Base-by-base conservation (phyloP, 2,113 vertebrate genomes). In the Gavia stellata region DNA sequence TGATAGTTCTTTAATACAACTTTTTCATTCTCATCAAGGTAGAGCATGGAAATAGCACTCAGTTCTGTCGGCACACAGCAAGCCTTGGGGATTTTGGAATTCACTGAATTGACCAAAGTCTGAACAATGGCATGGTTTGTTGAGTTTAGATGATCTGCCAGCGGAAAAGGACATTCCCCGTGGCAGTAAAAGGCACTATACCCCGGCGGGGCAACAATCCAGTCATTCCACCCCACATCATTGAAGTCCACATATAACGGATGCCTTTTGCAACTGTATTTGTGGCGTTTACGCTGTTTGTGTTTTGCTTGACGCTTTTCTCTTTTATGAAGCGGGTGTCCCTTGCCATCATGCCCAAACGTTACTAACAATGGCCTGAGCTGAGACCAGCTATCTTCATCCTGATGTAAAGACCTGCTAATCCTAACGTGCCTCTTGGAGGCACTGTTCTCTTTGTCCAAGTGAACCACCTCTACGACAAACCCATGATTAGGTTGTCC, bases 1-100 rank as follows among this genome's bases (percentile, higher is more conserved):
- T 99, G 99, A 95, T 99, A 99, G 98, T 99, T 99, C 98, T 99
- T 99, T 96, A 99, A 97, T 91, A 99, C 99, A 38, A 99, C 99
- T 97, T 99, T 99, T 97, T 99, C 99, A 17, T 99, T 99, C 92
- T 99, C 99, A 8, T 99, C 99, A 97, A 99, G 98, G 97, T 99
- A 99, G 81, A 99, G 99, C 98, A 99, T 98, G 65, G 99, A 99
- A 96, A 99, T 99, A 72, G 99, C 99, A 95, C 99, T 99, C 96
- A 99, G 99, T 96, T 99, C 99, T 42, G 99, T 99, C 63, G 99
- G 99, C 93, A 99, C 99, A 67, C 99, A 99, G 97, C 99, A 99
- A 17, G 99, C 99, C 98, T 98, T 98, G n/a, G 99, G 99, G 96
- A 99, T 99, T 98, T 99, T 99, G 53, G 99, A 98, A 97, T 99